A percentile compares a stretch with the other conserved stretches of the same genome.
phyloP scores from a whole-genome alignment of 2,113 vertebrate genomes.

The Dendrocopos noguchii region DNA sequence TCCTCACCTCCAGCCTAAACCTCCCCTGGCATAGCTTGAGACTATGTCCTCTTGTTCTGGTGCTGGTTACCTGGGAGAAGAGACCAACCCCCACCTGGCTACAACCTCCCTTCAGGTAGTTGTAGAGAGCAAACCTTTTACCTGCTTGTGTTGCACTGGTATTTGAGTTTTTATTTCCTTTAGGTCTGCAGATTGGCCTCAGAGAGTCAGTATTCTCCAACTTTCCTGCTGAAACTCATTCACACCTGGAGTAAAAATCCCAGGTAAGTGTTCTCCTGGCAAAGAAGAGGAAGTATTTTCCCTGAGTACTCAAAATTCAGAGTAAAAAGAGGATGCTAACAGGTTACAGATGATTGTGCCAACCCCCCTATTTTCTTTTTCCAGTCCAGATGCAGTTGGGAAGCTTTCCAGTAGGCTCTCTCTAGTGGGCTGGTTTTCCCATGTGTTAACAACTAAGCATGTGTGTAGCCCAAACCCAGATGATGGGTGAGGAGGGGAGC shows the following conservation, averaged over 20 bases:
- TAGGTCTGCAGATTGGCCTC: constrained; percentile 88
- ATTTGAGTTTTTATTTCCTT: neutral
- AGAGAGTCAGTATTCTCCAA: constrained; percentile 92
- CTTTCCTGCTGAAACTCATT: constrained; percentile 91
- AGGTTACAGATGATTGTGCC: neutral
- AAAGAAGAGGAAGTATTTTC: neutral
- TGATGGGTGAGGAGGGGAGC: neutral
- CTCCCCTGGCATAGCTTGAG: too few species aligned
- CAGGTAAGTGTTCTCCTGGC: constrained; percentile 76
- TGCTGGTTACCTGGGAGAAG: too few species aligned
- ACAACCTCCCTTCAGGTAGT: too few species aligned
- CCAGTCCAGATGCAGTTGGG: neutral
- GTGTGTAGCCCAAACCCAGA: neutral
- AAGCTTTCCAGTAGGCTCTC: neutral
- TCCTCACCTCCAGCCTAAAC: too few species aligned
- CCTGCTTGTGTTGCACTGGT: neutral
- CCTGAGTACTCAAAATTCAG: neutral
- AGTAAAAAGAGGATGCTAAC: neutral
- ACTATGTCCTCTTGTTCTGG: too few species aligned
- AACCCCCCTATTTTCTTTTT: neutral
- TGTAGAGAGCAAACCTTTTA: neutral
- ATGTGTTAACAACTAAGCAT: neutral
- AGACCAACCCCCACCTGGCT: too few species aligned
- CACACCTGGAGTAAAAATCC: constrained; percentile 91
- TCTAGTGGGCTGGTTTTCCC: neutral